Evolutionary conservation across 2,113 vertebrate species (phyloP).

Genomic region (Oryzias javanicus): DNA sequence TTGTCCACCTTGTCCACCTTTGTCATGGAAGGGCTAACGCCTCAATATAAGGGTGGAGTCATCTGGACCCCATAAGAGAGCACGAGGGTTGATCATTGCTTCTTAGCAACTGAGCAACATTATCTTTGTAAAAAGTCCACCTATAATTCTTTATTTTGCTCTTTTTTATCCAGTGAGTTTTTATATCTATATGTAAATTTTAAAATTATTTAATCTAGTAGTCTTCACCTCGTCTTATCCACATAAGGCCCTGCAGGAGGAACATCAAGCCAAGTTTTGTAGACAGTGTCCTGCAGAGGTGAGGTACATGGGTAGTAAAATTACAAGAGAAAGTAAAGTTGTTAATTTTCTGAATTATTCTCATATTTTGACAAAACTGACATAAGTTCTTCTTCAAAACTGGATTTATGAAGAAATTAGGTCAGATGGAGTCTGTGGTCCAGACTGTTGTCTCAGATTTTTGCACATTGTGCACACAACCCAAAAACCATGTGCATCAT

Average conservation of each 20-base stretch:
- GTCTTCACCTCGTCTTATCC: constrained; percentile 21
- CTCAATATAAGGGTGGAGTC: too few species aligned
- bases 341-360: constrained; percentile 40
- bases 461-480: background rate
- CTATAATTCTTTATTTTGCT: background rate
- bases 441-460: background rate
- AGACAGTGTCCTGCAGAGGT: constrained; percentile 16
- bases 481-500: constrained; percentile 3
- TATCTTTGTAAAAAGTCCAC: too few species aligned
- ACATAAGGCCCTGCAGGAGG: constrained; percentile 4
- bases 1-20: too few species aligned
- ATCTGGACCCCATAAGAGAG: too few species aligned
- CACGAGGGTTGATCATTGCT: too few species aligned
- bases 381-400: constrained; percentile 8
- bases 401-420: constrained; percentile 6
- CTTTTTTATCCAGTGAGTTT: constrained; percentile 1
- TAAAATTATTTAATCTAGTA: constrained; percentile 24
- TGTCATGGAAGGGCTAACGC: too few species aligned
- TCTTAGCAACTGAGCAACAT: too few species aligned
- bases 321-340: constrained; percentile 11
- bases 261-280: constrained; percentile 15
- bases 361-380: constrained; percentile 44
- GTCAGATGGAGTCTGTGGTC: constrained; percentile 2
- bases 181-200: too few species aligned
- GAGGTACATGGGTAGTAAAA: constrained; percentile 31